Base-by-base conservation (phyloP, 2,888 invertebrate species). In the Digitonthophagus gazella region DNA sequence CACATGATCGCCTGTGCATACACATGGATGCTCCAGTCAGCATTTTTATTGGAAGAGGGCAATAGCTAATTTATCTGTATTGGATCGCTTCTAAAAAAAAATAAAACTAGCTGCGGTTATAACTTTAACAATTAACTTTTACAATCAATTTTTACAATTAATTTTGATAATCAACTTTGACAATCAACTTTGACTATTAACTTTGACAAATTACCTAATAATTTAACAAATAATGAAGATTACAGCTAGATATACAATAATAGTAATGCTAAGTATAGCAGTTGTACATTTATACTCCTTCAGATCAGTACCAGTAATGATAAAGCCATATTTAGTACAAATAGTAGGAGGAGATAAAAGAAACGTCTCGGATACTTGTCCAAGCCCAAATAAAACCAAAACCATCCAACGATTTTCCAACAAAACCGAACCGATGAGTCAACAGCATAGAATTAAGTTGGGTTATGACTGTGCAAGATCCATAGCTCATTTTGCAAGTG, bases 401-500 rank as follows among this genome's bases (percentile, higher is more conserved):
- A 44, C 6, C 11, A 44, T n/a, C n/a, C n/a, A 44, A 44, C 28
- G 1, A 8, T 3, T 44, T 8, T 44, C 6, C 8, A 44, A 44
- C 28, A 44, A 8, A 44, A 44, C 28, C 6, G 28, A 44, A 44
- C 6, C 28, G 3, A 44, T 2, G 11, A 1, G 8, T 11, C 28
- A 61, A 14, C 16, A 18, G 18, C 61, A 18, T 20, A 18, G 16
- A n/a, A 3, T 19, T 1, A 61, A 61, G n/a, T 61, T 61, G 3
- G 20, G 18, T n/a, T 61, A 19, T 18, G 61, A 18, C 6, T 18
- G 6, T 19, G 18, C 61, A 61, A 61, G 20, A 61, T 18, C 55
- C 1, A 4, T 65, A 2, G 22, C 55, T 4, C 70, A 70, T 15
- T 11, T 70, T 11, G 67, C 66, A n/a, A 18, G 14, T 19, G 70